Evolutionary conservation across 2,888 invertebrate species (phyloP), one percentile per base, ranked within the genome.

Genomic region (Caenorhabditis becei): DNA sequence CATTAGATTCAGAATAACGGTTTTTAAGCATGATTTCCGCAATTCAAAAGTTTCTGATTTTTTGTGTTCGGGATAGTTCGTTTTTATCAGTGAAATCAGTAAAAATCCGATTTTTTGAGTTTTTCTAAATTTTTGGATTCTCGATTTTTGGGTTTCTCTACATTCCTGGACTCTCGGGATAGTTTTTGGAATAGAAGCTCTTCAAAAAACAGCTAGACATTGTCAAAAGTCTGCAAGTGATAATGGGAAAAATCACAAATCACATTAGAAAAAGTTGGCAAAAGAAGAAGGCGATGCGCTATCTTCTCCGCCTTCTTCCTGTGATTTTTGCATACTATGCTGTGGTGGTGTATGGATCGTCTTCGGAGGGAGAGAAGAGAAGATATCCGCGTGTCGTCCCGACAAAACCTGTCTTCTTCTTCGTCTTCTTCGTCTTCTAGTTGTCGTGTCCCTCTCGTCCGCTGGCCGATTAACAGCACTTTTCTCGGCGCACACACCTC

Each of bases 401-500:
- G 47, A 47, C 47, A 18, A 67, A 47, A 47, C 47, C 47, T 47
- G 47, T 47, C 51, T 47, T 35, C 32, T 26, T 53, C 41, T 62
- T 32, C 16, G 23, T 49, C 26, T 16, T 41, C 51, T 61, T 20
- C 32, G 20, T 32, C 28, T 58, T 58, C 58, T 14, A 5, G 14
- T 14, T n/a, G 8, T 7, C 41, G 20, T 23, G 16, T n/a, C 41
- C 35, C 41, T 37, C 26, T 49, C 51, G 32, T 23, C 54, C 49
- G 11, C n/a, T 28, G 16, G 49, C 59, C 77, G 70, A 77, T 70
- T 77, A 77, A 70, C 77, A 77, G 63, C 77, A 69, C 69, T 77
- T 69, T 77, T 63, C 70, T 63, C 49, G 70, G 24, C 24, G 62
- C 53, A 18, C 18, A 37, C 47, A 20, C 47, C 32, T 16, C 35